Conservation (phyloP, 2,888 invertebrate species). For the Lycia hirtaria region DNA sequence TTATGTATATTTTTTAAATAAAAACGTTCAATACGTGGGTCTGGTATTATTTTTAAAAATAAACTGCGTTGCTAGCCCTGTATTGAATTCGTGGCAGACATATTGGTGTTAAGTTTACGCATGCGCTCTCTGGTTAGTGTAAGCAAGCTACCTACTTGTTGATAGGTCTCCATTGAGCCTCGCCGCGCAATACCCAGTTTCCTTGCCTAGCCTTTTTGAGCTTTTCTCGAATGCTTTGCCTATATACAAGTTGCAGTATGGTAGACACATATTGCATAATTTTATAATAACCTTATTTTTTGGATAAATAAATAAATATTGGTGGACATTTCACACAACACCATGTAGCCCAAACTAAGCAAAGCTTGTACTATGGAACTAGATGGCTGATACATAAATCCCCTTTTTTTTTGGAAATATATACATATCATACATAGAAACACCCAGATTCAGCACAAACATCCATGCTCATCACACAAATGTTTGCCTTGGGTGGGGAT, state of each 20-base stretch:
- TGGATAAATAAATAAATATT: no score
- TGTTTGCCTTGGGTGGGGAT: no score
- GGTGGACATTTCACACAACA: no score
- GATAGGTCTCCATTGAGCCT: constrained; percentile 76
- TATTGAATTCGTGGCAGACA: constrained; percentile 45
- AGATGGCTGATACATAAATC: no score
- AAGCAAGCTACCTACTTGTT: constrained; percentile 71
- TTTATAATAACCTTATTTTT: no score
- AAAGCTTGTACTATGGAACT: no score
- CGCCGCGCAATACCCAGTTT: constrained; percentile 70
- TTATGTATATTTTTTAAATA: neutral
- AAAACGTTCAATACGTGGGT: neutral
- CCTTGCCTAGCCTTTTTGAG: constrained; percentile 22
- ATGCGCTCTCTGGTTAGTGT: constrained; percentile 64
- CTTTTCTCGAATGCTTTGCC: constrained; percentile 5
- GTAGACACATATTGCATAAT: no score
- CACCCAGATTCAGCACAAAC: no score
- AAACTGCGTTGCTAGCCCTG: constrained; percentile 24
- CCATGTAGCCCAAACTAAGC: no score
- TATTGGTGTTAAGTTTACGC: constrained; percentile 60
- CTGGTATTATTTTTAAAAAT: constrained; percentile 14
- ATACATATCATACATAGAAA: no score
- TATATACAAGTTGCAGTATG: neutral
- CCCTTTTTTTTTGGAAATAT: no score
- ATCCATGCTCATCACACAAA: no score